Percentiles rank a stretch among this genome's conserved stretches.
phyloP scores from a whole-genome alignment of 1,140 invertebrate genomes.

The Holotrichia oblita region DNA sequence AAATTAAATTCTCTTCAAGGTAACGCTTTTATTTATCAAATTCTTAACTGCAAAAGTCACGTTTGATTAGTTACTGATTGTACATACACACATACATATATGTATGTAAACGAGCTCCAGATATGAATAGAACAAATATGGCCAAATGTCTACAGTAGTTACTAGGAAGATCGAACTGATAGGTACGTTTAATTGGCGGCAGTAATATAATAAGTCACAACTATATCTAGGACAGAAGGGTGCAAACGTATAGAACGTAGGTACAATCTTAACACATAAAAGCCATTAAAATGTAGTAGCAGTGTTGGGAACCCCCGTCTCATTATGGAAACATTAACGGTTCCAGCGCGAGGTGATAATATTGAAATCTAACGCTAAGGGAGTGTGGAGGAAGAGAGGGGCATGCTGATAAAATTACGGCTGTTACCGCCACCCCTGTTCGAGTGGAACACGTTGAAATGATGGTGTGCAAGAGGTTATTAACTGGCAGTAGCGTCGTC shows the following conservation, averaged over 20 bases:
- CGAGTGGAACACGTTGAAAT: background rate
- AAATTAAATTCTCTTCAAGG: too few relatives aligned
- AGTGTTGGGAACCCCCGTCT: background rate
- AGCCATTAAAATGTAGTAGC: background rate
- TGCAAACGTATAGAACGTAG: background rate
- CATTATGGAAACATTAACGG: slow-evolving; percentile 10
- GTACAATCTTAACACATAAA: background rate
- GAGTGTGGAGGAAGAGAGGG: background rate
- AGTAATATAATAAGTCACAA: slow-evolving; percentile 3
- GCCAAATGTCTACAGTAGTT: background rate
- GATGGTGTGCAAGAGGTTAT: background rate
- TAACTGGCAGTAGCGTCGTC: background rate
- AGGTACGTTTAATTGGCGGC: background rate
- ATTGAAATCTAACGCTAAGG: slow-evolving; percentile 1
- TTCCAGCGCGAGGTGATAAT: slow-evolving; percentile 4
- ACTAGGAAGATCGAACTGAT: background rate
- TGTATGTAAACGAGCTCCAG: too few relatives aligned
- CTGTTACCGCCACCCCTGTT: slow-evolving; percentile 3
- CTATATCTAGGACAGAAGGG: background rate
- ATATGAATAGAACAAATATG: too few relatives aligned
- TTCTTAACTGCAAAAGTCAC: too few relatives aligned
- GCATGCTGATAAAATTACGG: background rate
- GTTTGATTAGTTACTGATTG: too few relatives aligned
- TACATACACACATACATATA: too few relatives aligned
- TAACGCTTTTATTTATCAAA: too few relatives aligned